These are phyloP conservation scores for Sanderia malayensis DNA, from an alignment of 30 jellyfish, hydroid and myxozoan genomes.

Conservation along the genomic window DNA sequence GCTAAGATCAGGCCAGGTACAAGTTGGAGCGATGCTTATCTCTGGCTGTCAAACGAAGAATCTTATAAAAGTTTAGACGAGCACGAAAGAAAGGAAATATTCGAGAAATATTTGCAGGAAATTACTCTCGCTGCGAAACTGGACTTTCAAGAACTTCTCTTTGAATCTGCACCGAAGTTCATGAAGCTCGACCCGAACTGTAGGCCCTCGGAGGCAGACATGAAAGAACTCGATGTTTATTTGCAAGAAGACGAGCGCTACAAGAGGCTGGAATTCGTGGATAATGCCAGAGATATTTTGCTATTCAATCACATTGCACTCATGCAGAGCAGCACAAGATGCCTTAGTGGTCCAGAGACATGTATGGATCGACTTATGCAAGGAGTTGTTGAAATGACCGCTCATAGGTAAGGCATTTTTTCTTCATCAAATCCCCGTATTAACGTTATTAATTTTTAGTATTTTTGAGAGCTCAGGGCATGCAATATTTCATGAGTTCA, in stretches of 20 bases:
- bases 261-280: constrained; percentile 85
- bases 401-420: constrained; percentile 74
- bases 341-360: constrained; percentile 97
- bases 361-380: constrained; percentile 98
- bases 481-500: too few species aligned
- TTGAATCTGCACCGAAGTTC: constrained; percentile 95
- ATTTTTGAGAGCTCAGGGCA: too few species aligned
- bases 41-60: constrained; percentile 78
- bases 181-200: constrained; percentile 69
- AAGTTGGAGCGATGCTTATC: constrained; percentile 97
- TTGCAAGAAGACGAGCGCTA: constrained; percentile 81
- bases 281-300: constrained; percentile 92
- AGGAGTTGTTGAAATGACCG: constrained; percentile 96
- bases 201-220: constrained; percentile 90
- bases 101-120: constrained; percentile 89
- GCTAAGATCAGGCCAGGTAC: constrained; percentile 93
- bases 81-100: constrained; percentile 85
- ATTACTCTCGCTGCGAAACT: constrained; percentile 84
- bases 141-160: constrained; percentile 92
- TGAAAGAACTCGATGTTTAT: constrained; percentile 77
- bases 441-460: too few species aligned
- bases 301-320: constrained; percentile 94
- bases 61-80: constrained; percentile 85
- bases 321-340: constrained; percentile 95
- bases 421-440: too few species aligned